These are phyloP conservation scores for Calidris pygmaea DNA, from an alignment of 2,113 vertebrate genomes.

Conservation along the genomic window DNA sequence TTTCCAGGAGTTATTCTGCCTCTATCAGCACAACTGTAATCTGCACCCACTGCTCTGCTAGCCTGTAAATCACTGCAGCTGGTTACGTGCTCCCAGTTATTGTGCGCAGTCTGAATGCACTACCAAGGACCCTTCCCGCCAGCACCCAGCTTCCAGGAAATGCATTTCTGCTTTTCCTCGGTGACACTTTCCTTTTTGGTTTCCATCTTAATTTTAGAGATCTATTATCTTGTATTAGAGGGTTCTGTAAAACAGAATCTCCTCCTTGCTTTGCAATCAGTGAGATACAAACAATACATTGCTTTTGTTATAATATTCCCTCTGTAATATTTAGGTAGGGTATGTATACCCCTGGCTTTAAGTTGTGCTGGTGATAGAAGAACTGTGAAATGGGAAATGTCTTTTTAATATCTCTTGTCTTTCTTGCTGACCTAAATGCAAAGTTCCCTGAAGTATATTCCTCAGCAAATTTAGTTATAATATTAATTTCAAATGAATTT, in stretches of 20 bases:
- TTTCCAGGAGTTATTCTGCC: conserved; percentile 54
- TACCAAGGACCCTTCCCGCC: background rate
- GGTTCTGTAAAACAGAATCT: background rate
- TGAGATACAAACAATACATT: background rate
- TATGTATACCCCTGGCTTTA: background rate
- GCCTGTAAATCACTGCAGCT: conserved; percentile 21
- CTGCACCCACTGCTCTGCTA: conserved; percentile 23
- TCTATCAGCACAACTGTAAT: conserved; percentile 32
- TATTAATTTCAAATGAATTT: background rate
- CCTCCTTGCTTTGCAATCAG: background rate
- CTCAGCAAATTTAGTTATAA: background rate
- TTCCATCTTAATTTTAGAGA: background rate
- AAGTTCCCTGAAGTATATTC: background rate
- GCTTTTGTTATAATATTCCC: background rate
- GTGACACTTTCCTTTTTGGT: background rate
- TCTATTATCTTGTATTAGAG: background rate
- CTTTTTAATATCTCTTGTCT: background rate
- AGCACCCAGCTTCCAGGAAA: background rate
- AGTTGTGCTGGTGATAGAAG: background rate
- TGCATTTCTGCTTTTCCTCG: background rate
- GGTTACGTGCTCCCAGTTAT: background rate
- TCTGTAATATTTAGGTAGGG: background rate
- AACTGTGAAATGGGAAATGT: background rate
- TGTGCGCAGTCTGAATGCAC: background rate
- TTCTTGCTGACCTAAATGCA: conserved; percentile 7